Base-by-base conservation (phyloP, 2,113 vertebrate genomes). In the Scomber colias region DNA sequence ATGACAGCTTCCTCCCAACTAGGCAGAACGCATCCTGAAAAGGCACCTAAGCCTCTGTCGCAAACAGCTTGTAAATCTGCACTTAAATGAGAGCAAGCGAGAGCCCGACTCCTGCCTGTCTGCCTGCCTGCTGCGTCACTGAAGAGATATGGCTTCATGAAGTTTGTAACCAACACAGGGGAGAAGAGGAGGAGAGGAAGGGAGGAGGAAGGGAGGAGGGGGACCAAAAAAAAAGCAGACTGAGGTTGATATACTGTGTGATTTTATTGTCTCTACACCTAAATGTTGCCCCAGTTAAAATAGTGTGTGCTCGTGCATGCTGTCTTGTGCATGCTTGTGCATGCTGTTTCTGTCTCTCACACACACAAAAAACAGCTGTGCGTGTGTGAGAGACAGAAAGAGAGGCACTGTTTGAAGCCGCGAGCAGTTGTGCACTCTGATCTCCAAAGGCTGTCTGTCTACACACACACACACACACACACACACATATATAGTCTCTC, bases 61-160 rank as follows among this genome's bases (percentile, higher is more conserved):
- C 82, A 86, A 77, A 81, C 81, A 81, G 84, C 90, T 82, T 91
- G 89, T 92, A 91, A 91, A 93, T 91, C 86, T 90, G 77, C 87
- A 59, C 90, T 83, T 83, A 91, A 92, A 92, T 86, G 88, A 90
- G 88, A 87, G 83, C 77, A 49, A 88, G 84, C 75, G 69, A 88
- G 75, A 82, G 89, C 48, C 75, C 60, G 74, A 87, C 85, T 87
- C 57, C 68, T 79, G 81, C 68, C 71, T 63, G 84, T 27, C 76
- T 54, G 84, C 72, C 78, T 40, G 86, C 82, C 87, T 83, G 82
- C 87, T 89, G 85, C 57, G 81, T 79, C 84, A 64, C 86, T 3
- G 10, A 79, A 89, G 91, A 93, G 83, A 91, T 85, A 87, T 44
- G 65, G 82, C 89, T 86, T 83, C 62, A 56, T 77, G 84, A 90